Percentiles rank a stretch among this genome's conserved stretches.
Conservation (phyloP, 2,113 vertebrate genomes). For the Sturnira hondurensis region DNA sequence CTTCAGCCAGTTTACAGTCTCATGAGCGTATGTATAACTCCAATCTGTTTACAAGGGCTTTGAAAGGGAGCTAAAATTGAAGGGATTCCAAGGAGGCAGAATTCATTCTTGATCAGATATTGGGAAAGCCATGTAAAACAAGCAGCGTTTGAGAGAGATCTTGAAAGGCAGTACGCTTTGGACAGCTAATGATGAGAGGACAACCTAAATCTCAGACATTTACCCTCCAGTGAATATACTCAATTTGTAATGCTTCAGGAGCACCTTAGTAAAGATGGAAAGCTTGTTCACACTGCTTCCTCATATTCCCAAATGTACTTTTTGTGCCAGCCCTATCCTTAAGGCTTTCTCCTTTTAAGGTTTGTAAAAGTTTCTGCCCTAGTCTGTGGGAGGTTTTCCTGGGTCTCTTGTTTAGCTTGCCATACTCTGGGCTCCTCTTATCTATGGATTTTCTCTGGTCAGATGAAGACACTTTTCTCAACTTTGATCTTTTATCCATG, state of each 20-base stretch:
- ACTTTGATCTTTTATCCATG: slow-evolving; percentile 1
- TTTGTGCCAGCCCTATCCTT: background rate
- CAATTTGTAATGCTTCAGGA: background rate
- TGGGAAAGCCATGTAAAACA: background rate
- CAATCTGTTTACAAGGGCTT: background rate
- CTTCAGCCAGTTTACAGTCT: background rate
- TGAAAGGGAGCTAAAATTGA: background rate
- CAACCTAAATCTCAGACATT: background rate
- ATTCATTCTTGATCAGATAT: background rate
- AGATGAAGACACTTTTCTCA: background rate
- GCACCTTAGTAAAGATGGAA: background rate
- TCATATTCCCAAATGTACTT: background rate
- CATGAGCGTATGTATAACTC: background rate
- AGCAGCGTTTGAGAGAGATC: background rate
- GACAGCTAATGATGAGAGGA: background rate
- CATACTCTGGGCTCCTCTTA: background rate
- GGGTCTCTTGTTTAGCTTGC: background rate
- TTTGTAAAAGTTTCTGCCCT: background rate
- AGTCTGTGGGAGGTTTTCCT: background rate
- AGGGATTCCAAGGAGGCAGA: background rate
- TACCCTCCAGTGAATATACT: background rate
- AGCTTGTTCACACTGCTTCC: background rate
- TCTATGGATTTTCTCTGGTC: background rate
- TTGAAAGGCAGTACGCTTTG: background rate
- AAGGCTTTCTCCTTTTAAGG: background rate